Evolutionary conservation across 2,797 vertebrate genomes (phyloP).

Genomic region (Neomorphus geoffroyi): DNA sequence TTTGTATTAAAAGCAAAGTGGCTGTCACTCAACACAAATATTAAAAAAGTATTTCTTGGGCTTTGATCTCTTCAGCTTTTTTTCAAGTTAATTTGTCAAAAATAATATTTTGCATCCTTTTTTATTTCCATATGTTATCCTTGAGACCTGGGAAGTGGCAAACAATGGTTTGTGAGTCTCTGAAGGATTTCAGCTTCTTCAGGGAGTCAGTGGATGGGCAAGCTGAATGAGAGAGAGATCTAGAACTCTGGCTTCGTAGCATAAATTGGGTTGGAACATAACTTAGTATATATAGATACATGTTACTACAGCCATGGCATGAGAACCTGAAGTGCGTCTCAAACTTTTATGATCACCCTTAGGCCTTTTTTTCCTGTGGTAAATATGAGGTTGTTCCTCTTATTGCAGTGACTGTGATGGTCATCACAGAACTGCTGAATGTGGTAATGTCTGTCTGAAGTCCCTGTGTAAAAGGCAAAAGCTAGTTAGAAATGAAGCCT

Average conservation of each 20-base stretch:
- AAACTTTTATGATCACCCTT: not conserved
- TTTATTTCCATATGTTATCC: not conserved
- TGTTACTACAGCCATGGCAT: not conserved
- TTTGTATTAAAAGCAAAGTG: not conserved
- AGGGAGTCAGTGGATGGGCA: not conserved
- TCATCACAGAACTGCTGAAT: not conserved
- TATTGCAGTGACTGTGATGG: not conserved
- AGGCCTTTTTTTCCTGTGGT: not conserved
- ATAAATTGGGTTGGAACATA: not conserved
- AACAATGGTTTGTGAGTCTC: not conserved
- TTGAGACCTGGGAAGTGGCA: not conserved
- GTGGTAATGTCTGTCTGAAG: not conserved
- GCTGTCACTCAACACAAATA: not conserved
- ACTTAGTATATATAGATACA: not conserved
- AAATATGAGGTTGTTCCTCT: not conserved
- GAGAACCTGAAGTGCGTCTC: not conserved
- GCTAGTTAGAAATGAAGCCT: not conserved
- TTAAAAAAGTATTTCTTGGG: not conserved
- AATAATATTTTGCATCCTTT: not conserved
- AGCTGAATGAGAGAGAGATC: not conserved
- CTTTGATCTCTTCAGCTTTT: not conserved
- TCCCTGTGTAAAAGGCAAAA: not conserved
- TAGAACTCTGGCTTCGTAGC: not conserved
- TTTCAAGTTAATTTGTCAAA: not conserved
- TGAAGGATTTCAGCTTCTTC: not conserved